Evolutionary conservation across 2,888 invertebrate genomes (phyloP), one percentile per base, ranked within the genome.

Genomic region (Hydraecia micacea): DNA sequence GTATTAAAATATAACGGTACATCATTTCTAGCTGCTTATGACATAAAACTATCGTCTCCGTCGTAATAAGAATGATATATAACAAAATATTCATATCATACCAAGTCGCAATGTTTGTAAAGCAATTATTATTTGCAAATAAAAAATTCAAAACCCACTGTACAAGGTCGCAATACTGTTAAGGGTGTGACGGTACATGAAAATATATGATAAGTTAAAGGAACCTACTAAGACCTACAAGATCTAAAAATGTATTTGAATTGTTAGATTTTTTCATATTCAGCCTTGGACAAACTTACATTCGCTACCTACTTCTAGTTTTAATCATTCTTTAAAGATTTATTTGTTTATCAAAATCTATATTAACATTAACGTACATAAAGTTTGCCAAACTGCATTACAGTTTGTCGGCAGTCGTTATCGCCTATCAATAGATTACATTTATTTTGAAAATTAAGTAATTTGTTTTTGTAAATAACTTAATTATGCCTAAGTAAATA

Each of bases 11-110:
- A 78, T 65, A 55, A 32, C 8, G 39, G 21, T 21, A 60, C 3
- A 77, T 66, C 7, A 65, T 79, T 46, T 55, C 36, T 55, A 66
- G 55, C 28, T 42, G 55, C n/a, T 21, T 28, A 18, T 55, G 36
- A 28, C 18, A 63, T 80, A 55, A 78, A 70, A 63, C 62, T 28
- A 52, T 71, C 25, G 3, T 36, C 36, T 32, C 32, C n/a, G 15
- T n/a, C 32, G n/a, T 36, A 52, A 55, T 36, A 62, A n/a, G 15
- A 42, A 52, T 62, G 52, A 62, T 28, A 21, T 32, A 69, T 5
- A 60, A 21, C 7, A 60, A 18, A 68, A 69, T 32, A 58, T 76
- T 18, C 2, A 21, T 32, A 58, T 15, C 18, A 39, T 28, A 36
- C 21, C 13, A 71, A 73, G 49, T 39, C 21, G 15, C n/a, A 21